phyloP scores from a whole-genome alignment of 2,797 vertebrate genomes.

The Chanos chanos region DNA sequence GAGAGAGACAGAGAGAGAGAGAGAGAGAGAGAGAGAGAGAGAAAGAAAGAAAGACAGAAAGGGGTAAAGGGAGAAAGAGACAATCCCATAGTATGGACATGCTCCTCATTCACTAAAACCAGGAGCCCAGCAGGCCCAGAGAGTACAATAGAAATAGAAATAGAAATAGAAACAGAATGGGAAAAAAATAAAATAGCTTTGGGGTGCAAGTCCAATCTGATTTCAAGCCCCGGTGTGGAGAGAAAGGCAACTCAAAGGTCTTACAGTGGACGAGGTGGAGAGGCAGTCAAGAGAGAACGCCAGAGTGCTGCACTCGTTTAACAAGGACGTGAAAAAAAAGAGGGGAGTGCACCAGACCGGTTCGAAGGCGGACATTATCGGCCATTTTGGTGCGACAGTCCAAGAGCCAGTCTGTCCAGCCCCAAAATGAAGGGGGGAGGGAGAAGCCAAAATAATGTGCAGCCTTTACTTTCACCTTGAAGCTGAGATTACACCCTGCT shows the following conservation, averaged over 20 bases:
- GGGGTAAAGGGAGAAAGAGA: constrained; percentile 43
- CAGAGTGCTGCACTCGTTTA: constrained; percentile 75
- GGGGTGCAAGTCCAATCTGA: too few relatives aligned
- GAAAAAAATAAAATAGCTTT: neutral
- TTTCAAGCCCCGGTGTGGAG: neutral
- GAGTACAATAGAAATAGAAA: constrained; percentile 48
- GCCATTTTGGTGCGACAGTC: constrained; percentile 89
- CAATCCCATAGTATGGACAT: constrained; percentile 72
- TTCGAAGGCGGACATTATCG: constrained; percentile 85
- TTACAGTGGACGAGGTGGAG: constrained; percentile 78
- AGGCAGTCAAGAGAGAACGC: constrained; percentile 81
- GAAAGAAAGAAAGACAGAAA: too few relatives aligned
- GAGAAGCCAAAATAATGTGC: constrained; percentile 85
- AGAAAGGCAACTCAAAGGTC: neutral
- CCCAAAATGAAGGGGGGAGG: constrained; percentile 84
- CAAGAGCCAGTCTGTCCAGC: constrained; percentile 73
- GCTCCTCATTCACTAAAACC: constrained; percentile 71
- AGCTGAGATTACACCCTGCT: constrained; percentile 97
- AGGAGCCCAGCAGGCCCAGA: constrained; percentile 66
- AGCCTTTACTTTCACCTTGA: constrained; percentile 86
- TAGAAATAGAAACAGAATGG: constrained; percentile 38
- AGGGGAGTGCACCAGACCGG: constrained; percentile 78
- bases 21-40: constrained; percentile 44
- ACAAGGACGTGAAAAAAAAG: constrained; percentile 31
- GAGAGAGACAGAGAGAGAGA: constrained; percentile 48